A percentile compares a stretch with the other conserved stretches of the same genome.
These are phyloP conservation scores for Ophonus ardosiacus DNA, from an alignment of 2,888 invertebrate genomes.

Conservation along the genomic window DNA sequence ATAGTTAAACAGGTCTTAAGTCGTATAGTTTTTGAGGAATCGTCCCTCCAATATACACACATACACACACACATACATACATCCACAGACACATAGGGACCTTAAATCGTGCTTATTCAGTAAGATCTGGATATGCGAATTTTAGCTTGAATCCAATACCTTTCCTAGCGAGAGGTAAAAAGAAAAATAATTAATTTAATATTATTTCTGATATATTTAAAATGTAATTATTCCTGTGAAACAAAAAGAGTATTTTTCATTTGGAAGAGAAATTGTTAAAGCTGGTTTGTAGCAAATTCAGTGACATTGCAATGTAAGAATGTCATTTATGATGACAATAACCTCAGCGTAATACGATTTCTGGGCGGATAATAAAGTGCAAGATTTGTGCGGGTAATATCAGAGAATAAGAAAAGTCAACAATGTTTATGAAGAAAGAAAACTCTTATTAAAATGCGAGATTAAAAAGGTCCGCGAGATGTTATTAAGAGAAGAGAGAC, in stretches of 20 bases:
- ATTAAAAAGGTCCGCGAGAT: conserved; percentile 57
- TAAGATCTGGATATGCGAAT: too few species aligned
- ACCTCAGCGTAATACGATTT: conserved; percentile 27
- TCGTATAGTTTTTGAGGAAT: too few species aligned
- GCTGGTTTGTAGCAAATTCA: neutral
- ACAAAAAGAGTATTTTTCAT: neutral
- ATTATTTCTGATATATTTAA: too few species aligned
- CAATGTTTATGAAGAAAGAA: conserved; percentile 60
- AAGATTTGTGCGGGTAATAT: conserved; percentile 43
- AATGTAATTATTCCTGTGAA: too few species aligned
- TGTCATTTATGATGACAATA: conserved; percentile 33
- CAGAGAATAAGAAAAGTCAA: conserved; percentile 24
- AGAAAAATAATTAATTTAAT: too few species aligned
- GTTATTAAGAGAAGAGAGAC: conserved; percentile 55
- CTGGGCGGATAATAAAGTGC: conserved; percentile 20
- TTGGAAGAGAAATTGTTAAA: neutral
- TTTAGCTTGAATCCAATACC: too few species aligned
- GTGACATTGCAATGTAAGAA: neutral
- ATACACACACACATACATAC: too few species aligned
- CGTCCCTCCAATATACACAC: too few species aligned
- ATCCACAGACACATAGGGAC: too few species aligned
- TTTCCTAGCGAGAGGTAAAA: too few species aligned
- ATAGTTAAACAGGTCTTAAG: too few species aligned
- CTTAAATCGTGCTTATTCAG: too few species aligned
- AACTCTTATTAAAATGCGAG: conserved; percentile 59